These are phyloP conservation scores for Phaetusa simplex DNA, from an alignment of 2,113 vertebrate genomes.

Conservation along the genomic window DNA sequence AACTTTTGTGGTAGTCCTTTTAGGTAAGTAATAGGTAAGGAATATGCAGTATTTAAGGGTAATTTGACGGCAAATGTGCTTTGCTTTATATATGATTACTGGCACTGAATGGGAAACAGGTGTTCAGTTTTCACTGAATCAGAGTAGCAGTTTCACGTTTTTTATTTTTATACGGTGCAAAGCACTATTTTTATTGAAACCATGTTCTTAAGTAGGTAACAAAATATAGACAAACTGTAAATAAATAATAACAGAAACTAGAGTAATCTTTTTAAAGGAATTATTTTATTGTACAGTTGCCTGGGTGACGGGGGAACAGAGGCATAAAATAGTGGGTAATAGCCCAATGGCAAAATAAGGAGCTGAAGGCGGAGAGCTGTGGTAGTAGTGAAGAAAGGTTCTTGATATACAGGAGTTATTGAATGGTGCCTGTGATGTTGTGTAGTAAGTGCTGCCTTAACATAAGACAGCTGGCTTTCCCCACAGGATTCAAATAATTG, in stretches of 20 bases:
- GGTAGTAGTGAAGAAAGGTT: neutral
- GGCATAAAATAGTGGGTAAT: neutral
- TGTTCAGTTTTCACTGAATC: neutral
- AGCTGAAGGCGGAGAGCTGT: neutral
- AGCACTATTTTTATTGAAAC: neutral
- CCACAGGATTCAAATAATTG: neutral
- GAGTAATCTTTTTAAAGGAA: neutral
- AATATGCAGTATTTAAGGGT: neutral
- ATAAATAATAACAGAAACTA: neutral
- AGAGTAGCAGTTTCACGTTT: neutral
- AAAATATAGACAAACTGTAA: neutral
- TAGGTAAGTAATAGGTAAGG: neutral
- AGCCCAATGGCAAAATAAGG: neutral
- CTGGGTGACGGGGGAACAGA: neutral
- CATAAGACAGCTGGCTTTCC: neutral
- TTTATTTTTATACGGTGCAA: neutral
- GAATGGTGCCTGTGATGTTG: neutral
- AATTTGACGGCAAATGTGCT: neutral
- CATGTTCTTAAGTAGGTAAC: neutral
- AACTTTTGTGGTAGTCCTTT: neutral
- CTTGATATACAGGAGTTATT: neutral
- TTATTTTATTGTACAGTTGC: neutral
- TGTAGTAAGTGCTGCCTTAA: neutral
- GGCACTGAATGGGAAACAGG: neutral
- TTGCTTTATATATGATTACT: neutral